A percentile compares a stretch with the other conserved stretches of the same genome.
phyloP scores from a whole-genome alignment of 2,888 invertebrate genomes.

The Serrognathus titanus region DNA sequence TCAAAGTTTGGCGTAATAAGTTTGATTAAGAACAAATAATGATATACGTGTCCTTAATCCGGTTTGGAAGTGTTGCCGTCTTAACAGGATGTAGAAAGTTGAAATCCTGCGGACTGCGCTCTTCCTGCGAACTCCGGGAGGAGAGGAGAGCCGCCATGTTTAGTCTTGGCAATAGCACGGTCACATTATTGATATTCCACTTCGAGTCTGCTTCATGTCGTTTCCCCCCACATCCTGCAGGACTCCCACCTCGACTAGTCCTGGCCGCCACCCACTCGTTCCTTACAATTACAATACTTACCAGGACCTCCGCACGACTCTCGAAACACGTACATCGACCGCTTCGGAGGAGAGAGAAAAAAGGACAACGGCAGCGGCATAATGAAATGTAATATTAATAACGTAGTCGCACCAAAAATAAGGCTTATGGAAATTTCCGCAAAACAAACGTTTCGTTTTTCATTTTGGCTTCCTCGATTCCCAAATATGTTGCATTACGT shows the following conservation, averaged over 20 bases:
- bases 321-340: too few species aligned
- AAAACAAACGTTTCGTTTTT: too few species aligned
- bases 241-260: conserved; percentile 11
- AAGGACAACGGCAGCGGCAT: too few species aligned
- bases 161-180: conserved; percentile 45
- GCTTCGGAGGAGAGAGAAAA: too few species aligned
- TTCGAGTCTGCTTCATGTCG: conserved; percentile 48
- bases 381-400: too few species aligned
- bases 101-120: conserved; percentile 15
- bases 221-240: conserved; percentile 32
- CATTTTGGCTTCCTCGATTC: too few species aligned
- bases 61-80: not conserved
- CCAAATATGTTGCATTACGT: too few species aligned
- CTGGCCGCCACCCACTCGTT: conserved; percentile 16
- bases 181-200: conserved; percentile 51
- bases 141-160: conserved; percentile 39
- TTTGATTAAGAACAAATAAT: not conserved
- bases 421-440: too few species aligned
- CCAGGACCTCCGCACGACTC: not conserved
- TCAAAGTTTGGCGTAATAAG: too few species aligned
- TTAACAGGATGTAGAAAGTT: conserved; percentile 3
- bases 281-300: conserved; percentile 19
- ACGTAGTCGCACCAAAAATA: too few species aligned
- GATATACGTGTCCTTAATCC: not conserved
- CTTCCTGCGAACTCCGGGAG: conserved; percentile 9